Conservation (phyloP, 1,140 invertebrate genomes). For the Heliconius himera region DNA sequence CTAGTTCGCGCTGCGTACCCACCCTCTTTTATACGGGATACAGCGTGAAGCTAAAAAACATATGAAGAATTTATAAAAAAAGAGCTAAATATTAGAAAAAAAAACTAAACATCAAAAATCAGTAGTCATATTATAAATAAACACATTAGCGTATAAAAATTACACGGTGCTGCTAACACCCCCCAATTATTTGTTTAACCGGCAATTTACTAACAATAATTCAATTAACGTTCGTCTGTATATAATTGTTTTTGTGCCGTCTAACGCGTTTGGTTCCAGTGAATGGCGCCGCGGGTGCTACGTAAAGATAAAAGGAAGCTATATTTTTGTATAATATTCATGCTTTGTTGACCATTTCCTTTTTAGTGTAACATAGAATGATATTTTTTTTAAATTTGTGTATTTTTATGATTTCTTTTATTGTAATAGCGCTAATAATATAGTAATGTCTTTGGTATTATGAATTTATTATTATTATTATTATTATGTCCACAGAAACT, state of each 20-base stretch:
- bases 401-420: no score
- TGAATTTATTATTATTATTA: no score
- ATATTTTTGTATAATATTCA: neutral
- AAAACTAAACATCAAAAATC: conserved; percentile 8
- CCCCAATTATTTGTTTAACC: conserved; percentile 48
- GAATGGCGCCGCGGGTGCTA: conserved; percentile 1
- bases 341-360: no score
- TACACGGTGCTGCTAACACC: conserved; percentile 46
- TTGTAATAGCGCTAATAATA: no score
- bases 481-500: no score
- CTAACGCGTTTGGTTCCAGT: neutral
- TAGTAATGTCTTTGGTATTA: no score
- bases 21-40: neutral
- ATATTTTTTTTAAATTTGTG: no score
- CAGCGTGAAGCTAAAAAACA: neutral
- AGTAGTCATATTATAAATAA: conserved; percentile 32
- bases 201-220: conserved; percentile 56
- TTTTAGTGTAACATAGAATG: no score
- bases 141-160: conserved; percentile 42
- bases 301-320: neutral
- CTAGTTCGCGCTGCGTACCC: neutral
- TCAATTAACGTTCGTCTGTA: conserved; percentile 47
- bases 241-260: conserved; percentile 49
- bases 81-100: neutral
- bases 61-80: neutral